phyloP scores from a whole-genome alignment of 2,888 invertebrate genomes.

The Acanthosepion lycidas region DNA sequence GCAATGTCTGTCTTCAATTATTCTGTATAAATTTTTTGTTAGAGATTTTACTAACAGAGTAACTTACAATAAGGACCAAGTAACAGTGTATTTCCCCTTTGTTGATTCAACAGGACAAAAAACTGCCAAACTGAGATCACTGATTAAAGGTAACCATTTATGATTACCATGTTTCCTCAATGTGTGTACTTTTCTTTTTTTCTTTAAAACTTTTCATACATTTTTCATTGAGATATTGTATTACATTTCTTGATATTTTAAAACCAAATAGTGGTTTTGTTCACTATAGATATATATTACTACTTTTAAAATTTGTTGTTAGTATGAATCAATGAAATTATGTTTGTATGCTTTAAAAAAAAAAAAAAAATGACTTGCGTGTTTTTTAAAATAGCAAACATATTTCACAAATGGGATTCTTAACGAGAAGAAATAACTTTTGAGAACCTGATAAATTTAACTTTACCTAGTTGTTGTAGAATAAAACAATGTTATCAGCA shows the following conservation, averaged over 20 bases:
- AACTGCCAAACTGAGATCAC: not conserved
- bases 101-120: not conserved
- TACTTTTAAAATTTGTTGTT: not conserved
- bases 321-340: too few species aligned
- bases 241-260: not conserved
- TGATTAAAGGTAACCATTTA: not conserved
- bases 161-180: not conserved
- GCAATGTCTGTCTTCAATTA: too few species aligned
- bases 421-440: too few species aligned
- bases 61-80: not conserved
- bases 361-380: too few species aligned
- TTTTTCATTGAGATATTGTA: not conserved
- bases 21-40: too few species aligned
- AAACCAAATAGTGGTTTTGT: not conserved
- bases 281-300: not conserved
- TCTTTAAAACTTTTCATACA: not conserved
- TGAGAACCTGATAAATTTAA: too few species aligned
- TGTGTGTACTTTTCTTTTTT: not conserved
- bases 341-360: too few species aligned
- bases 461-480: too few species aligned
- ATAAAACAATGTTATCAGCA: too few species aligned
- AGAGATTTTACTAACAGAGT: too few species aligned
- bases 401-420: too few species aligned
- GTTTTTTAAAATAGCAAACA: too few species aligned
- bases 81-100: not conserved